Conservation (phyloP, 2,113 vertebrate genomes). For the Ceyx margarethae region DNA sequence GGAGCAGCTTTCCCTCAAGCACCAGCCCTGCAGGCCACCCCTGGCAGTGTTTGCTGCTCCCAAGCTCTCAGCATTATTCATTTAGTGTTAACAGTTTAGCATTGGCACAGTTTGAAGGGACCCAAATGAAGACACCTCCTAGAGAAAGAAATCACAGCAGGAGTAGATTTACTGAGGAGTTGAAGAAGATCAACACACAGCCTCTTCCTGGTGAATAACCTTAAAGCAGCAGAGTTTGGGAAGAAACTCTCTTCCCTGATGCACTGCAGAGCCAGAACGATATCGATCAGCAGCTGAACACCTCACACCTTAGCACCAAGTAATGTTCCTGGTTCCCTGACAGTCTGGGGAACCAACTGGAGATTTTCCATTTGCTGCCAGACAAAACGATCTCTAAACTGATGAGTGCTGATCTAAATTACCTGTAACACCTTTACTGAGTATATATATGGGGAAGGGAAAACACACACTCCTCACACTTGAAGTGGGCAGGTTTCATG, state of each 20-base stretch:
- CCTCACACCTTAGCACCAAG: neutral
- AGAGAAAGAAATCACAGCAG: neutral
- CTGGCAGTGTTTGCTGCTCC: neutral
- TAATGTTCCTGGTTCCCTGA: neutral
- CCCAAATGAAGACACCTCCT: neutral
- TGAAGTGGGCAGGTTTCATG: neutral
- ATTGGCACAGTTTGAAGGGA: neutral
- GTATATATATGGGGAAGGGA: neutral
- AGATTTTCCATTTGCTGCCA: neutral
- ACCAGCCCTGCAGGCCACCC: neutral
- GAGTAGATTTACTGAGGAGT: neutral
- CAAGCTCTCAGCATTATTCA: neutral
- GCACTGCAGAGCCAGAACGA: neutral
- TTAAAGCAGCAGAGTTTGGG: neutral
- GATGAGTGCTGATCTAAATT: neutral
- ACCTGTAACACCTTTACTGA: neutral
- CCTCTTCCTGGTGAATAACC: neutral
- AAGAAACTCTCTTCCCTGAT: neutral
- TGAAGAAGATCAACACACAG: neutral
- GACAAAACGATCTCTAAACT: neutral
- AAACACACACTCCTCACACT: neutral
- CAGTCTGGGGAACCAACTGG: neutral
- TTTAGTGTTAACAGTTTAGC: neutral
- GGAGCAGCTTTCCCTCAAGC: neutral
- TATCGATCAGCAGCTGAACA: neutral